phyloP scores from a whole-genome alignment of 1,140 invertebrate genomes.

The Conus betulinus region DNA sequence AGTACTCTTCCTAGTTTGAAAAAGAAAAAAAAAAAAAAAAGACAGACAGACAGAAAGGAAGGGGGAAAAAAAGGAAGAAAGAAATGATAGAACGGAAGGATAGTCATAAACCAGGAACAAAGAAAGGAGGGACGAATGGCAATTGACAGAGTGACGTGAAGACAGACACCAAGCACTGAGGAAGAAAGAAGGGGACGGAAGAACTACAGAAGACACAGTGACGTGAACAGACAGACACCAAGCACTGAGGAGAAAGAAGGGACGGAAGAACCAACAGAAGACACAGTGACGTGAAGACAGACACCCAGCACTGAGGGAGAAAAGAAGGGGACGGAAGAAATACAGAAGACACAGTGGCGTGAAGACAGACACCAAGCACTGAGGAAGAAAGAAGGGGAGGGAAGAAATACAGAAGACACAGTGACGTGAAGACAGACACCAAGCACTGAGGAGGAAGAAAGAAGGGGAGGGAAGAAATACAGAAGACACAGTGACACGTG shows the following conservation, averaged over 20 bases:
- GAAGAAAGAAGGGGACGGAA: neutral
- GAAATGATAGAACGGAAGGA: neutral
- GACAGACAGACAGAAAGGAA: neutral
- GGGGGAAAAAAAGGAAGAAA: slow-evolving; percentile 5
- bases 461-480: no score
- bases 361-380: neutral
- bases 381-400: neutral
- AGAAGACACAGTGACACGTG: neutral
- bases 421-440: no score
- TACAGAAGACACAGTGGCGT: neutral
- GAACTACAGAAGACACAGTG: neutral
- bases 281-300: neutral
- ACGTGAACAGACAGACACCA: no score
- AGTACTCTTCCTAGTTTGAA: no score
- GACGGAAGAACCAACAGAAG: no score
- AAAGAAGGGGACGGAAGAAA: neutral
- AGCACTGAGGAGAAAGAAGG: no score
- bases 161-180: neutral
- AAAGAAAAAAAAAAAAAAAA: no score
- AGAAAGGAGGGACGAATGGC: neutral
- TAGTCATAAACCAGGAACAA: neutral
- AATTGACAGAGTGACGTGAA: neutral
- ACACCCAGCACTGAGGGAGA: neutral
- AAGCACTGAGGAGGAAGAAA: no score
- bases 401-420: neutral